Percentiles rank a stretch among this genome's conserved stretches.
phyloP scores from a whole-genome alignment of 2,888 invertebrate genomes.

The Orthosia cruda region DNA sequence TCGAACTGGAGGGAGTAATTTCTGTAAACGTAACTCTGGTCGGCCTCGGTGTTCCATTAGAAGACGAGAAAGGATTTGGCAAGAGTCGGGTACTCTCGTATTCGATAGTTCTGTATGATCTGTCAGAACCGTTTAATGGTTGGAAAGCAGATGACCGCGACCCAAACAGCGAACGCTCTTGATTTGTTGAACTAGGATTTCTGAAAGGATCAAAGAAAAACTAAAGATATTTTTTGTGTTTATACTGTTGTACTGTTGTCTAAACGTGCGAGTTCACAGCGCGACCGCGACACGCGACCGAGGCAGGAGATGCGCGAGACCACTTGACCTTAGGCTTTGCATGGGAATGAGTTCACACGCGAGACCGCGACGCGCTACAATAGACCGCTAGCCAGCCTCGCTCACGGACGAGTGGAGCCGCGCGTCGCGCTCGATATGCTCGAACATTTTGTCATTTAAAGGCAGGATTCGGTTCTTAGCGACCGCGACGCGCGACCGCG shows the following conservation, averaged over 20 bases:
- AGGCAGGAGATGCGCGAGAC: too few species aligned
- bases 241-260: background rate
- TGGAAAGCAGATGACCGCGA: conserved; percentile 88
- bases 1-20: conserved; percentile 64
- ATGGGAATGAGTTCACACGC: too few species aligned
- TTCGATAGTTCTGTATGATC: conserved; percentile 80
- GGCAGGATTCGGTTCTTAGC: too few species aligned
- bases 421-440: too few species aligned
- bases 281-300: too few species aligned
- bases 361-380: too few species aligned
- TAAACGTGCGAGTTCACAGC: background rate
- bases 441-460: too few species aligned
- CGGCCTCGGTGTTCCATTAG: conserved; percentile 73
- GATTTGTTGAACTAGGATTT: conserved; percentile 75
- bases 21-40: conserved; percentile 73
- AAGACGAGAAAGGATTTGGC: conserved; percentile 87
- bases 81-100: conserved; percentile 81
- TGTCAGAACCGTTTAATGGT: conserved; percentile 80
- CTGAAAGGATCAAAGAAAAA: conserved; percentile 66
- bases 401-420: too few species aligned
- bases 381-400: too few species aligned
- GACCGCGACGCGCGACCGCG: too few species aligned
- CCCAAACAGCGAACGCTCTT: conserved; percentile 81
- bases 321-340: too few species aligned
- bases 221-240: background rate